These are phyloP conservation scores for Siniperca obscura DNA, from an alignment of 2,797 vertebrate genomes.

Conservation along the genomic window DNA sequence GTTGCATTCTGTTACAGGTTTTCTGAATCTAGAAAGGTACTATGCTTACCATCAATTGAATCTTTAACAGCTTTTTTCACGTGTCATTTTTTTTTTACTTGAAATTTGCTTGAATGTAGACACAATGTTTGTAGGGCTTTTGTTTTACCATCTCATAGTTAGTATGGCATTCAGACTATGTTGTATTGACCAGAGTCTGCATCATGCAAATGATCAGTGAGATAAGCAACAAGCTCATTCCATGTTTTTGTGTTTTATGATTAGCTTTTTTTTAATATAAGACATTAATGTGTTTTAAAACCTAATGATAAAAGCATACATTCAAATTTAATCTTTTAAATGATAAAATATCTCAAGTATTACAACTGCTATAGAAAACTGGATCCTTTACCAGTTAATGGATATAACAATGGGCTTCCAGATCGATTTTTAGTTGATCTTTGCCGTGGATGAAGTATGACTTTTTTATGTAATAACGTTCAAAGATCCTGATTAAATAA, in stretches of 20 bases:
- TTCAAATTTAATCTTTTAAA: background rate
- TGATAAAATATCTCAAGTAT: background rate
- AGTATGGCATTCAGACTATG: conserved; percentile 14
- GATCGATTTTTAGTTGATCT: background rate
- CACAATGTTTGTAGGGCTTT: background rate
- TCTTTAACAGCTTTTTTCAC: background rate
- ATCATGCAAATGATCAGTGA: background rate
- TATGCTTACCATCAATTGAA: background rate
- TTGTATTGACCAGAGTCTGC: background rate
- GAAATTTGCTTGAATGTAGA: background rate
- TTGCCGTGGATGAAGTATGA: conserved; percentile 1
- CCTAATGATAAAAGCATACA: background rate
- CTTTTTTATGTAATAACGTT: background rate
- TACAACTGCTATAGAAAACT: background rate
- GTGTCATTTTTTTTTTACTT: background rate
- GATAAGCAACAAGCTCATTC: background rate
- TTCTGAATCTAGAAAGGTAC: conserved; percentile 11
- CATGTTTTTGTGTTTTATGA: background rate
- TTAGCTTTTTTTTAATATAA: background rate
- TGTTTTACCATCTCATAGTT: conserved; percentile 13
- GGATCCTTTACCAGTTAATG: background rate
- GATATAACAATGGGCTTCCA: background rate
- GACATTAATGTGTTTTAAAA: conserved; percentile 1
- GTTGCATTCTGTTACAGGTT: conserved; percentile 2
- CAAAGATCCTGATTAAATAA: conserved; percentile 23